Conservation (phyloP, 2,888 invertebrate genomes). For the Apocheima hispidaria region DNA sequence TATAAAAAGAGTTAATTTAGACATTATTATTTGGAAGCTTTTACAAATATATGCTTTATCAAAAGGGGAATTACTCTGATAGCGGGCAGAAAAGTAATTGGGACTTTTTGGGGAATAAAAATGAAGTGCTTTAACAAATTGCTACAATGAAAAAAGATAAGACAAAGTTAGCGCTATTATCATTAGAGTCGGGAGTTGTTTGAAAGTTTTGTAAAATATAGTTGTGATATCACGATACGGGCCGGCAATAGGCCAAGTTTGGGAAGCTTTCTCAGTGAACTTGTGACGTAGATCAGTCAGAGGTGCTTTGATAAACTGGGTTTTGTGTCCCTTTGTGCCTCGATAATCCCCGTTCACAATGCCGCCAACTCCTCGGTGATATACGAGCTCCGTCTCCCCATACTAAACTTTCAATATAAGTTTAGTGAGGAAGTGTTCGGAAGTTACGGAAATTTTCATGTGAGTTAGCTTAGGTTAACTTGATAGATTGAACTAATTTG, state of each 20-base stretch:
- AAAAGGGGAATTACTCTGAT: constrained; percentile 21
- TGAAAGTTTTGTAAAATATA: constrained; percentile 46
- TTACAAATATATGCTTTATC: constrained; percentile 27
- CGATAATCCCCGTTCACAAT: constrained; percentile 70
- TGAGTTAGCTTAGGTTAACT: constrained; percentile 31
- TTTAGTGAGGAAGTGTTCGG: constrained; percentile 40
- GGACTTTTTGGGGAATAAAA: constrained; percentile 36
- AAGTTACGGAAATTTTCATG: constrained; percentile 33
- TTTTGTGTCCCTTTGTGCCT: constrained; percentile 74
- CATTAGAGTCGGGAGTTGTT: constrained; percentile 44
- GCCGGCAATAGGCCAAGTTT: constrained; percentile 57
- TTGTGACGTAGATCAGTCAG: constrained; percentile 63
- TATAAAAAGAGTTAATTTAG: constrained; percentile 43
- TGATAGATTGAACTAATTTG: constrained; percentile 31
- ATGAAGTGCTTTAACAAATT: constrained; percentile 44
- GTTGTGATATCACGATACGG: constrained; percentile 51
- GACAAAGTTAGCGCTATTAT: constrained; percentile 42
- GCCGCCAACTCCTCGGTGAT: constrained; percentile 51
- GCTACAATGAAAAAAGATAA: constrained; percentile 46
- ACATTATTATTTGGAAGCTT: constrained; percentile 31
- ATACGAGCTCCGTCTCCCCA: constrained; percentile 59
- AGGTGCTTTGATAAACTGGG: constrained; percentile 74
- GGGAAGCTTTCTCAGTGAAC: constrained; percentile 58
- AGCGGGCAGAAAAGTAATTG: constrained; percentile 31
- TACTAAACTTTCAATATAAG: constrained; percentile 55